phyloP scores from a whole-genome alignment of 1,140 invertebrate genomes.

The Spodoptera litura region DNA sequence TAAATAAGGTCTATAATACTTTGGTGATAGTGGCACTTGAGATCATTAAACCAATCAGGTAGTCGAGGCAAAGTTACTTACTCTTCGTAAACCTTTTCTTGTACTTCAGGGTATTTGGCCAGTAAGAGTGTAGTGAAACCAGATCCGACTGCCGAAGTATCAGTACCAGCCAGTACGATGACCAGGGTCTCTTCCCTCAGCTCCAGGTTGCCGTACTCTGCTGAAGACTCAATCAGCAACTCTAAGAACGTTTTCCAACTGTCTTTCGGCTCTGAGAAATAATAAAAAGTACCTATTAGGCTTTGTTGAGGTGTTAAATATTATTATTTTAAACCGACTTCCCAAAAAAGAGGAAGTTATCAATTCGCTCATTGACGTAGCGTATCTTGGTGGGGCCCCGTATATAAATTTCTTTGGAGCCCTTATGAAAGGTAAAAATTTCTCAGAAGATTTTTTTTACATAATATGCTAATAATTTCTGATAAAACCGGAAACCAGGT shows the following conservation, averaged over 20 bases:
- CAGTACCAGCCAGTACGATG: constrained; percentile 54
- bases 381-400: too few species aligned
- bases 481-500: too few species aligned
- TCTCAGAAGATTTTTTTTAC: too few species aligned
- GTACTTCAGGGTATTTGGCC: constrained; percentile 52
- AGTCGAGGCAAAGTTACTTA: constrained; percentile 40
- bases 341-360: too few species aligned
- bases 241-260: constrained; percentile 47
- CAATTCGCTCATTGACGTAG: too few species aligned
- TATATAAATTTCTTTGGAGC: too few species aligned
- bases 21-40: neutral
- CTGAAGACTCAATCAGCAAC: constrained; percentile 47
- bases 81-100: constrained; percentile 59
- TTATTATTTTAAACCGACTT: too few species aligned
- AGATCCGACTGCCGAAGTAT: constrained; percentile 54
- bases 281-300: neutral
- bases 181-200: constrained; percentile 55
- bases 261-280: constrained; percentile 28
- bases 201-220: constrained; percentile 42
- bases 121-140: constrained; percentile 49
- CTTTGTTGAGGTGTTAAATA: too few species aligned
- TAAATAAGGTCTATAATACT: too few species aligned
- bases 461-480: too few species aligned
- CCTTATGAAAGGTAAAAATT: too few species aligned
- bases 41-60: neutral